Conservation (phyloP, 2,113 vertebrate species). For the Gorsachius goisagi region DNA sequence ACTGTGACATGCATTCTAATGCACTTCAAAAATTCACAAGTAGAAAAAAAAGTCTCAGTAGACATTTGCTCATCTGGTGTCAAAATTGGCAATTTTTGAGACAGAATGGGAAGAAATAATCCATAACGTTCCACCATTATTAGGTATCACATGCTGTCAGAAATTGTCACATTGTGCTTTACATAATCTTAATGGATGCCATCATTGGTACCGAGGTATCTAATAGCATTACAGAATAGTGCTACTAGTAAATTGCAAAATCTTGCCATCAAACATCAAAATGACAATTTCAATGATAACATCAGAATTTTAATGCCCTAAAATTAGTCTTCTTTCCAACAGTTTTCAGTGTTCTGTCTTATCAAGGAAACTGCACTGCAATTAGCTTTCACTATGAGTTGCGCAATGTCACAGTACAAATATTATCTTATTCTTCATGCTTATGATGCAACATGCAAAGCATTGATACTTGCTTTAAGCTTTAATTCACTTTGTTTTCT, state of each 20-base stretch:
- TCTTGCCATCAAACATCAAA: neutral
- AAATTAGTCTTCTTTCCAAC: constrained; percentile 24
- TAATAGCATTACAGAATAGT: neutral
- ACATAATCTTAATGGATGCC: neutral
- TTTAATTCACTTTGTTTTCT: neutral
- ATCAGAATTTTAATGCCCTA: constrained; percentile 1
- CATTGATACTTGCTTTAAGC: constrained; percentile 27
- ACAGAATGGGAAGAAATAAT: neutral
- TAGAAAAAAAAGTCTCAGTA: neutral
- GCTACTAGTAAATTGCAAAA: neutral
- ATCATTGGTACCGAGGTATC: neutral
- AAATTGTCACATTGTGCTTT: neutral
- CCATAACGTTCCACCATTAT: neutral
- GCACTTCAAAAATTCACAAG: neutral
- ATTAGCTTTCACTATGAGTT: constrained; percentile 46
- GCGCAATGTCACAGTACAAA: neutral
- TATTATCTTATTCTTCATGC: neutral
- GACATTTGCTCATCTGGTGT: neutral
- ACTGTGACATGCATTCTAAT: neutral
- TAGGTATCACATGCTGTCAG: neutral
- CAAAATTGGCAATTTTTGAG: neutral
- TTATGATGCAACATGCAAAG: neutral
- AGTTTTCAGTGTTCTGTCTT: constrained; percentile 6
- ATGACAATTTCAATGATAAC: constrained; percentile 19
- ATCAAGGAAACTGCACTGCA: constrained; percentile 27